Conservation (phyloP, 2,797 vertebrate species). For the Notamacropus eugenii region DNA sequence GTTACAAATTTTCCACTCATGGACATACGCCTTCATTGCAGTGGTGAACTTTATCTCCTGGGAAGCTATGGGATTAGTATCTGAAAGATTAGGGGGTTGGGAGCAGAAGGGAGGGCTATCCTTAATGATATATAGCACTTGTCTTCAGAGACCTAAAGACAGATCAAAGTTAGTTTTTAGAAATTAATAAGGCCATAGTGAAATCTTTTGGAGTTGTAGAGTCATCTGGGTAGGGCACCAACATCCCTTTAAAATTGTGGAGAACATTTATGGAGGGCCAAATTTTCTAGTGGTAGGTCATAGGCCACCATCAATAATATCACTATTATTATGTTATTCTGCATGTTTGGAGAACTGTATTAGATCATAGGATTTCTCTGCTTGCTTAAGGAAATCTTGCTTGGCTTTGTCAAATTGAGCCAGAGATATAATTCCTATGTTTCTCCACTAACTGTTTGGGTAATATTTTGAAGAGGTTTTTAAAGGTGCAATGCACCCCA, state of each 20-base stretch:
- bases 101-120: too few relatives aligned
- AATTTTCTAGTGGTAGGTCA: too few relatives aligned
- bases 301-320: not conserved
- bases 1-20: too few relatives aligned
- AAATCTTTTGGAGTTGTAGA: not conserved
- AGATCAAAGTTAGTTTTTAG: not conserved
- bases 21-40: too few relatives aligned
- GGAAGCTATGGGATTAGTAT: too few relatives aligned
- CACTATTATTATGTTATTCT: not conserved
- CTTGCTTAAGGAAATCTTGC: not conserved
- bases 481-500: conserved; percentile 8
- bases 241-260: not conserved
- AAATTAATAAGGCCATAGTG: not conserved
- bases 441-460: not conserved
- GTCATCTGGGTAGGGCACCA: not conserved
- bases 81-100: too few relatives aligned
- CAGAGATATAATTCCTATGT: not conserved
- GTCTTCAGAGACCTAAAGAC: too few relatives aligned
- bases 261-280: not conserved
- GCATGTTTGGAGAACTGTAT: not conserved
- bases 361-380: not conserved
- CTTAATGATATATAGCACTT: too few relatives aligned
- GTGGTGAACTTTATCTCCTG: too few relatives aligned
- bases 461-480: conserved; percentile 4
- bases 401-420: not conserved